phyloP scores from a whole-genome alignment of 2,797 vertebrate species.

The Euphonia xanthogaster region DNA sequence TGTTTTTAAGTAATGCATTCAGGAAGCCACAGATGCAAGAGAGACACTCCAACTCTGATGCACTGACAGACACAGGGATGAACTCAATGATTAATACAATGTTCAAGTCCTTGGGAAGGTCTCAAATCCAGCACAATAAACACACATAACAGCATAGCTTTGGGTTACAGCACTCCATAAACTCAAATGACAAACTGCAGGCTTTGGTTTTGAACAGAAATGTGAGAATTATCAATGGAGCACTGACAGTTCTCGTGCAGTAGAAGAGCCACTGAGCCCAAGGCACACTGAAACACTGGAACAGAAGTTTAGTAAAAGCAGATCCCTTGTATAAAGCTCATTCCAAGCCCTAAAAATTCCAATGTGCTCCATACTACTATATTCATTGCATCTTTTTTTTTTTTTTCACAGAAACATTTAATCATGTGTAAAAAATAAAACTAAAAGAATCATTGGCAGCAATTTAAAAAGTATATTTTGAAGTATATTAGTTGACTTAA shows the following conservation, averaged over 20 bases:
- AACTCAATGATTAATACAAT: neutral
- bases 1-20: neutral
- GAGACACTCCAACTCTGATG: neutral
- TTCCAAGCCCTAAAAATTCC: neutral
- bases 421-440: neutral
- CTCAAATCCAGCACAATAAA: neutral
- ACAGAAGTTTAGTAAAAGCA: neutral
- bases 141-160: fast-evolving
- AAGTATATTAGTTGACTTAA: neutral
- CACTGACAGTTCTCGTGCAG: neutral
- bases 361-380: neutral
- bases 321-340: neutral
- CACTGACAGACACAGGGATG: neutral
- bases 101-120: neutral
- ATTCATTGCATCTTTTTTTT: neutral
- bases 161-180: neutral
- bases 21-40: neutral
- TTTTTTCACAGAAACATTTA: neutral
- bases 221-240: neutral
- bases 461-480: neutral
- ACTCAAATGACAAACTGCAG: neutral
- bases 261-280: neutral
- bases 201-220: neutral
- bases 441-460: neutral
- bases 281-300: neutral